Conservation (phyloP, 2,797 vertebrate species). For the Pseudochirops corinnae region DNA sequence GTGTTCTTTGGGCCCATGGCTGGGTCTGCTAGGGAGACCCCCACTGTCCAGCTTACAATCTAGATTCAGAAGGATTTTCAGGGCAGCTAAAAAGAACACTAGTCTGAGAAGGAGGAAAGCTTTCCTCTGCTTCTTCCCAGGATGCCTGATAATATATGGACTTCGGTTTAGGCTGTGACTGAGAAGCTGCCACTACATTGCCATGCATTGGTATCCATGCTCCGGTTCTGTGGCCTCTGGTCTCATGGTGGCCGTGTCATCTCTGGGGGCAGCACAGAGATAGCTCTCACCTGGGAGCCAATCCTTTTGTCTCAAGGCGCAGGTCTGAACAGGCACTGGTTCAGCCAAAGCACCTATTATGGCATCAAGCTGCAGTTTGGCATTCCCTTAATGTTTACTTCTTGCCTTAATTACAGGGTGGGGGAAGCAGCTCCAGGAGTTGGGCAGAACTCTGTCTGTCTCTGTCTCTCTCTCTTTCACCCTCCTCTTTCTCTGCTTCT, state of each 20-base stretch:
- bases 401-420: conserved; percentile 47
- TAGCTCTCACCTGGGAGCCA: conserved; percentile 21
- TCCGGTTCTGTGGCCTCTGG: not conserved
- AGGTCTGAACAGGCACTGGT: conserved; percentile 46
- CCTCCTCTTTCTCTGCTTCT: not conserved
- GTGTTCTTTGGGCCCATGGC: not conserved
- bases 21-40: not conserved
- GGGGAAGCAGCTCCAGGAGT: conserved; percentile 49
- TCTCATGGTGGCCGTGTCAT: conserved; percentile 34
- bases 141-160: not conserved
- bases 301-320: conserved; percentile 50
- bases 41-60: not conserved
- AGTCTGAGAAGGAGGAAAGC: not conserved
- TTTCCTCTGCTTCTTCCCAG: not conserved
- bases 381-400: conserved; percentile 61
- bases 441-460: conserved; percentile 55
- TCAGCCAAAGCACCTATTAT: conserved; percentile 59
- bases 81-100: not conserved
- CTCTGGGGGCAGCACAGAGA: not conserved
- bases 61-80: not conserved
- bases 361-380: conserved; percentile 44
- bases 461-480: not conserved
- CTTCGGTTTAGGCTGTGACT: not conserved
- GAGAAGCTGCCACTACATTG: conserved; percentile 44
- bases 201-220: not conserved